Evolutionary conservation across 2,797 vertebrate genomes (phyloP).

Genomic region (Gobionotothen gibberifrons): DNA sequence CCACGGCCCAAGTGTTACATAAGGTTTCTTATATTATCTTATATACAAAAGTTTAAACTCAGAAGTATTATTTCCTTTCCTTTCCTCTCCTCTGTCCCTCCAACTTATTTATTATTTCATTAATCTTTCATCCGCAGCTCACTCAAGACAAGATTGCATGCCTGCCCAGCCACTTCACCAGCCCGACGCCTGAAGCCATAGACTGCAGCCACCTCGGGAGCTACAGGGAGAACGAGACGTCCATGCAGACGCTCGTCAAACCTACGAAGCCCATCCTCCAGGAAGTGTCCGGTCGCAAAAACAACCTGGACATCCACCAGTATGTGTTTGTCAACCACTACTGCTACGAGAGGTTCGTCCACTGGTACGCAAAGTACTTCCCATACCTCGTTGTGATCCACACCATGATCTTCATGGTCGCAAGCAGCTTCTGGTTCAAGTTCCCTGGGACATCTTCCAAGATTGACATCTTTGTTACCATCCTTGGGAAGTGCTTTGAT

Average conservation of each 20-base stretch:
- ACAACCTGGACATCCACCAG: slow-evolving; percentile 92
- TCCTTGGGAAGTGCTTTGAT: slow-evolving; percentile 92
- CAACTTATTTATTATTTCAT: slow-evolving; percentile 4
- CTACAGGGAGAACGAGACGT: slow-evolving; percentile 71
- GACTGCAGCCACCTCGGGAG: slow-evolving; percentile 83
- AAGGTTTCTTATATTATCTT: too few species aligned
- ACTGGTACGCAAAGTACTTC: slow-evolving; percentile 95
- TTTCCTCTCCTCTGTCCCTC: not conserved
- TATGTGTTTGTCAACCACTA: slow-evolving; percentile 92
- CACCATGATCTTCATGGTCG: slow-evolving; percentile 92
- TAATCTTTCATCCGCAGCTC: slow-evolving; percentile 77
- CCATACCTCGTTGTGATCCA: slow-evolving; percentile 93
- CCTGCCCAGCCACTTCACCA: slow-evolving; percentile 86
- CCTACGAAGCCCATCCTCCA: slow-evolving; percentile 58
- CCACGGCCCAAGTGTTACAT: too few species aligned
- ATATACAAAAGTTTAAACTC: too few species aligned
- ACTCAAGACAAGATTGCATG: slow-evolving; percentile 94
- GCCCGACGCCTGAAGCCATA: slow-evolving; percentile 71
- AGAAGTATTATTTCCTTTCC: not conserved
- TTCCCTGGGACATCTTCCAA: slow-evolving; percentile 94
- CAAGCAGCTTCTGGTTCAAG: slow-evolving; percentile 95
- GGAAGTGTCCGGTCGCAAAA: slow-evolving; percentile 86
- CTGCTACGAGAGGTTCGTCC: slow-evolving; percentile 91
- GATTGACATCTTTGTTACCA: slow-evolving; percentile 92
- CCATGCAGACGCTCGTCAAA: slow-evolving; percentile 42